Evolutionary conservation across 2,113 vertebrate genomes (phyloP).

Genomic region (Paramormyrops kingsleyae): DNA sequence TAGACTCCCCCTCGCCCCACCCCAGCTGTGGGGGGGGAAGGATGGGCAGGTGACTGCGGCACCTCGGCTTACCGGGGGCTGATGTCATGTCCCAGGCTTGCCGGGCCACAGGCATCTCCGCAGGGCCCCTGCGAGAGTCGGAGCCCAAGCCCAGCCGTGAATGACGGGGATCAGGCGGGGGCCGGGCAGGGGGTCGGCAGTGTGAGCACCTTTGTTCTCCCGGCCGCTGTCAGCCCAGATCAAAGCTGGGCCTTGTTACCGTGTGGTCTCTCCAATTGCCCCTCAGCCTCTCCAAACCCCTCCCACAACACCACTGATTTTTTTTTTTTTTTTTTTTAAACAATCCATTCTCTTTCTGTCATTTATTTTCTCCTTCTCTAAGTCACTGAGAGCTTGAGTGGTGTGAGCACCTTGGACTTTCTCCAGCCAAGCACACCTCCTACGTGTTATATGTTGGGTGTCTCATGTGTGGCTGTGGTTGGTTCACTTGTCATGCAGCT

Average conservation of each 20-base stretch:
- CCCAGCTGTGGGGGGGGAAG: not conserved
- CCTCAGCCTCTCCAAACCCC: slow-evolving; percentile 36
- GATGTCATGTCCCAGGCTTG: slow-evolving; percentile 56
- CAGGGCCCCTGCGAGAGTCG: slow-evolving; percentile 33
- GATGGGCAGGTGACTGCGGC: slow-evolving; percentile 55
- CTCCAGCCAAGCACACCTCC: not conserved
- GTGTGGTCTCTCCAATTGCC: slow-evolving; percentile 57
- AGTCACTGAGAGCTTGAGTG: not conserved
- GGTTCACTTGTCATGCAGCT: not conserved
- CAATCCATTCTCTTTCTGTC: not conserved
- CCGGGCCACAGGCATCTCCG: slow-evolving; percentile 41
- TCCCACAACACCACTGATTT: not conserved
- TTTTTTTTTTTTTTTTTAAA: not conserved
- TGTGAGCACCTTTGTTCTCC: slow-evolving; percentile 48
- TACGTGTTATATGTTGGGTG: not conserved
- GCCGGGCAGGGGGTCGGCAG: slow-evolving; percentile 19
- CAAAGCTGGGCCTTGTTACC: slow-evolving; percentile 55
- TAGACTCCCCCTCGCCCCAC: slow-evolving; percentile 54
- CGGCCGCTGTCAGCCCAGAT: slow-evolving; percentile 51
- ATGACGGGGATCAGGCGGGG: slow-evolving; percentile 24
- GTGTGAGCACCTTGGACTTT: not conserved
- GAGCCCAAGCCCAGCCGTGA: slow-evolving; percentile 55
- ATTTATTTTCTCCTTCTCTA: not conserved
- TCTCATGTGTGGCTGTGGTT: not conserved
- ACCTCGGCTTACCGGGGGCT: slow-evolving; percentile 36